A percentile compares a stretch with the other conserved stretches of the same genome.
phyloP scores from a whole-genome alignment of 2,888 invertebrate genomes.

The Rhamnusium bicolor region DNA sequence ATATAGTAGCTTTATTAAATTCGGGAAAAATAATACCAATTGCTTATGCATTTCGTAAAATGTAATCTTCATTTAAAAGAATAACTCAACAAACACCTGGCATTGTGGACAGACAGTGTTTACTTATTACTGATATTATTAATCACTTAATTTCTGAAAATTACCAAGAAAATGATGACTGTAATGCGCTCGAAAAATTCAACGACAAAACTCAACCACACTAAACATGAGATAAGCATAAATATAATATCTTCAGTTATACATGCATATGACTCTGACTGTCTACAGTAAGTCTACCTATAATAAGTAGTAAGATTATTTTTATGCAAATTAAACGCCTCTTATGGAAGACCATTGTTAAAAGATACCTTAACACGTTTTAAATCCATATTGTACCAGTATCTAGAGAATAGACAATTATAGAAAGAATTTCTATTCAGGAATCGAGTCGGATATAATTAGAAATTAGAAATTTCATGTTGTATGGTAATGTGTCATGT shows the following conservation, averaged over 20 bases:
- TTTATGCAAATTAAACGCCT: conserved; percentile 10
- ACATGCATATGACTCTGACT: not conserved
- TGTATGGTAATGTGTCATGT: conserved; percentile 3
- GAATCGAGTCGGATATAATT: not conserved
- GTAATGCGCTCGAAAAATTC: not conserved
- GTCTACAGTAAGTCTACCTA: not conserved
- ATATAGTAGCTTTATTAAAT: no score
- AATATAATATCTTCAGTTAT: not conserved
- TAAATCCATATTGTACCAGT: not conserved
- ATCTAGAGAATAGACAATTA: not conserved
- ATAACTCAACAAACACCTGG: not conserved
- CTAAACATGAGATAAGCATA: not conserved
- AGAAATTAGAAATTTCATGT: conserved; percentile 1
- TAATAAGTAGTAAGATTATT: conserved; percentile 21
- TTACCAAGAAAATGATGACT: not conserved
- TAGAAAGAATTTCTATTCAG: not conserved
- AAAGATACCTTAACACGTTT: not conserved
- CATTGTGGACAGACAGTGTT: not conserved
- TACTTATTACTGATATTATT: no score
- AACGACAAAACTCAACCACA: not conserved
- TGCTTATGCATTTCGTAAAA: not conserved
- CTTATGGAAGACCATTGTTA: conserved; percentile 8
- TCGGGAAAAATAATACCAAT: not conserved
- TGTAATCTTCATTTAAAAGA: not conserved
- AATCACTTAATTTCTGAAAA: not conserved